A percentile compares a stretch with the other conserved stretches of the same genome.
phyloP scores from a whole-genome alignment of 2,797 vertebrate species.

The Tympanoctomys barrerae region DNA sequence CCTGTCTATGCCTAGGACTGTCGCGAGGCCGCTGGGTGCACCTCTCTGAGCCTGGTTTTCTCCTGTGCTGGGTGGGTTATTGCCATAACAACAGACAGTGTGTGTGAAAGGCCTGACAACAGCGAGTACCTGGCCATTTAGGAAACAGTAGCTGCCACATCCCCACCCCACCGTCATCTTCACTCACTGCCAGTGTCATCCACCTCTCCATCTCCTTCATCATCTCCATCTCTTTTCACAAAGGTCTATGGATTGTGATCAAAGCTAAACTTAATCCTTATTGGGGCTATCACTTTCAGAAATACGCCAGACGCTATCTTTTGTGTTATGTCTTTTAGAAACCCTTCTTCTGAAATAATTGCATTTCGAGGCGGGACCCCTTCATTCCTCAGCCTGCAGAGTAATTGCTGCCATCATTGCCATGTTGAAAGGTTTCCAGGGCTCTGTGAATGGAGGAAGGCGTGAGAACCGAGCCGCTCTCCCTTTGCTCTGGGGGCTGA shows the following conservation, averaged over 20 bases:
- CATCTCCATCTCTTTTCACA: neutral
- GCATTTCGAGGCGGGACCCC: conserved; percentile 66
- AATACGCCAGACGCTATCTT: conserved; percentile 40
- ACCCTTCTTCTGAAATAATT: conserved; percentile 72
- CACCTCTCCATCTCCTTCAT: neutral
- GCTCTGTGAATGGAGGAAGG: conserved; percentile 8
- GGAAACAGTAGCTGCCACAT: neutral
- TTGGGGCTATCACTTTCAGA: conserved; percentile 69
- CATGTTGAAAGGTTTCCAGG: conserved; percentile 62
- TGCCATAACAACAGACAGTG: neutral
- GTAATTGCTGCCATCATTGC: conserved; percentile 1
- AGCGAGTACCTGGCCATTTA: neutral
- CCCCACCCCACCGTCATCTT: neutral
- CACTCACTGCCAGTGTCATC: neutral
- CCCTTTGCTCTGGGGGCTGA: conserved; percentile 47
- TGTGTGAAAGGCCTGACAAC: neutral
- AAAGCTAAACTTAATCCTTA: conserved; percentile 49
- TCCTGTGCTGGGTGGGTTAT: neutral
- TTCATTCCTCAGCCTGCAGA: conserved; percentile 41
- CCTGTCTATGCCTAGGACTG: neutral
- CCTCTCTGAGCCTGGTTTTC: conserved; percentile 34
- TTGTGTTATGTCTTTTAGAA: conserved; percentile 60
- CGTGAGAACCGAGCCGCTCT: neutral
- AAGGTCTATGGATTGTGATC: conserved; percentile 14
- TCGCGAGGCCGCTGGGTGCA: neutral